Conservation (phyloP, 2,797 vertebrate genomes). For the Sebastes itinus region DNA sequence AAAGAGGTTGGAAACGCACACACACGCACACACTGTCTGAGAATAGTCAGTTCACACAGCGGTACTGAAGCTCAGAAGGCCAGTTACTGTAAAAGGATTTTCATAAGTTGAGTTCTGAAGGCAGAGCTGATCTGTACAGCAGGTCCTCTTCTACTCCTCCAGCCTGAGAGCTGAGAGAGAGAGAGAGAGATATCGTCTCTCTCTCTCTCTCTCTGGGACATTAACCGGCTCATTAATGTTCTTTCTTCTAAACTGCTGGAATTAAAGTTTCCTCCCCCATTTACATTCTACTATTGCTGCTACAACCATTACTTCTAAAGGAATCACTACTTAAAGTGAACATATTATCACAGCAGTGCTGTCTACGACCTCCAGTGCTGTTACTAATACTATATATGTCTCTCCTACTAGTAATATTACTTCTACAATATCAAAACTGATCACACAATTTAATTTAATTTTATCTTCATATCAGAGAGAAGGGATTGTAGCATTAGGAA, state of each 20-base stretch:
- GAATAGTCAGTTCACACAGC: conserved; percentile 51
- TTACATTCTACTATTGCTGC: not conserved
- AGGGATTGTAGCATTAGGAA: not conserved
- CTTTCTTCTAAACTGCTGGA: conserved; percentile 45
- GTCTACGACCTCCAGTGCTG: not conserved
- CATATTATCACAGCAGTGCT: not conserved
- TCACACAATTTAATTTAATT: not conserved
- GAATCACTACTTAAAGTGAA: conserved; percentile 7
- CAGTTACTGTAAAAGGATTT: conserved; percentile 61
- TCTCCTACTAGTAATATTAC: not conserved
- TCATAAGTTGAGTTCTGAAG: conserved; percentile 59
- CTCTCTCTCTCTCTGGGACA: conserved; percentile 13
- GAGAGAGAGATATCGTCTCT: conserved; percentile 16
- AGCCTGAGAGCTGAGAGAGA: conserved; percentile 30
- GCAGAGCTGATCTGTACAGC: conserved; percentile 53
- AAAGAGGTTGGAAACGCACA: conserved; percentile 5
- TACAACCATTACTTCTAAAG: conserved; percentile 3
- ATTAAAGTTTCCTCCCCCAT: conserved; percentile 29
- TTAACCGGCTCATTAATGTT: conserved; percentile 59
- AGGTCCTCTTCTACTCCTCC: conserved; percentile 37
- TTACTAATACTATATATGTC: not conserved
- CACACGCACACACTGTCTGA: conserved; percentile 30
- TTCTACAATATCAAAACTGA: not conserved
- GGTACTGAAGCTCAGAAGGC: conserved; percentile 43
- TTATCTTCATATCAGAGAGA: not conserved